Evolutionary conservation across 2,797 vertebrate species (phyloP), one percentile per base, ranked within the genome.

Genomic region (Labeo calbasu): DNA sequence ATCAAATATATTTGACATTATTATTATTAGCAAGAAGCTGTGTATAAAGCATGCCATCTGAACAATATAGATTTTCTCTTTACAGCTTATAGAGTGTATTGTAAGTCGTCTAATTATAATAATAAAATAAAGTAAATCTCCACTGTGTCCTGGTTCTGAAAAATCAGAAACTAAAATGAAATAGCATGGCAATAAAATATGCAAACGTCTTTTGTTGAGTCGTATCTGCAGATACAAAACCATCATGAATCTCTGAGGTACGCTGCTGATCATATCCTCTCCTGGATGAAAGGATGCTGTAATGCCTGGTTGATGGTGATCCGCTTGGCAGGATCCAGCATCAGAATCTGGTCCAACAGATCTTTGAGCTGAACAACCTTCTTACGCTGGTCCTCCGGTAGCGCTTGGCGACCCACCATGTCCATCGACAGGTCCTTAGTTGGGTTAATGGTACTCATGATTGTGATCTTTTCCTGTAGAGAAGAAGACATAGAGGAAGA

Each of bases 251-350:
- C 81, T 84, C 61, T 53, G 43, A 85, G 82, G 79, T 77, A 73
- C 51, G 84, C 69, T 57, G 79, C 84, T 83, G 89, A 72, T 90
- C 95, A 99, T 91, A 99, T 98, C 95, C 99, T 99, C 94, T 99
- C 98, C 96, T 99, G 98, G 93, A 99, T 99, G 92, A 99, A 99
- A 84, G 97, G 96, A 77, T 99, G 98, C 94, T 99, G 98, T 89
- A 99, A 96, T 87, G 98, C 98, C 97, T 99, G 98, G 95, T 99
- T 99, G 95, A 99, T 99, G 95, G 96, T 99, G 95, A 99, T 98
- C 92, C 98, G 95, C 90, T 99, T 99, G 92, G 98, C 97, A 2
- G 98, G 98, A 94, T 99, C 98, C 94, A 99, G 94, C 97, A 99
- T 99, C 88, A 99, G 95, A 63, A 98, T 99, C 94, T 98, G 95